These are phyloP conservation scores for Drosophila suzukii DNA, from an alignment of 1,140 invertebrate species.

Conservation along the genomic window DNA sequence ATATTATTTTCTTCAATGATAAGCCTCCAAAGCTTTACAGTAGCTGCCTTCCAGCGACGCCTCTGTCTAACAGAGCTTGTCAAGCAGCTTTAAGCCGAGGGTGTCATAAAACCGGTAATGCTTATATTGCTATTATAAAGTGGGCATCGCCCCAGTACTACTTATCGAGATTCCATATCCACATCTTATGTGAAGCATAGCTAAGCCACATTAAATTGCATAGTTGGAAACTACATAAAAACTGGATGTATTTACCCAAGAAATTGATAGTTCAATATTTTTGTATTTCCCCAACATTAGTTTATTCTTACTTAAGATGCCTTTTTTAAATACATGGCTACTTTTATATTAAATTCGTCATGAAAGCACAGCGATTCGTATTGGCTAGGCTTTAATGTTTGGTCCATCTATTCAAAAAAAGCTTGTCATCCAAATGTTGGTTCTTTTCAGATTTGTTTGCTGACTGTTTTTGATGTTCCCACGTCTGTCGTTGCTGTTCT, in stretches of 20 bases:
- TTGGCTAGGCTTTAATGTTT: too few relatives aligned
- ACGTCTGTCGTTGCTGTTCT: slow-evolving; percentile 35
- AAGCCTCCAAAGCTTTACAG: background rate
- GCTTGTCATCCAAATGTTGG: too few relatives aligned
- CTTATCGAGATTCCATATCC: background rate
- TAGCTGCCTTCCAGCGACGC: background rate
- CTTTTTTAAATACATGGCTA: too few relatives aligned
- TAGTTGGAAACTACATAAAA: too few relatives aligned
- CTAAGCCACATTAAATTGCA: background rate
- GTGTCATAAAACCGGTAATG: slow-evolving; percentile 25
- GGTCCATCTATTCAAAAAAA: too few relatives aligned
- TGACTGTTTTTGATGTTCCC: slow-evolving; percentile 55
- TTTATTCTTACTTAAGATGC: too few relatives aligned
- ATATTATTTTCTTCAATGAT: background rate
- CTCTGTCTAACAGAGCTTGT: slow-evolving; percentile 15
- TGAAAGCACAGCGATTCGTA: too few relatives aligned
- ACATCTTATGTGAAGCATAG: background rate
- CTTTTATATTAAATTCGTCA: too few relatives aligned
- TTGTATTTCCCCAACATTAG: background rate
- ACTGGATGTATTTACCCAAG: background rate
- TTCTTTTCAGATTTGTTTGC: background rate
- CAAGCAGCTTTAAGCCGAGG: slow-evolving; percentile 3
- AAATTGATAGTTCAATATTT: background rate
- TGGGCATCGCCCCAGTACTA: slow-evolving; percentile 13
- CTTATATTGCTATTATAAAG: background rate